A percentile compares a stretch with the other conserved stretches of the same genome.
phyloP scores from a whole-genome alignment of 37 sponge, comb jelly and placozoan genomes.

The Agelas oroides region DNA sequence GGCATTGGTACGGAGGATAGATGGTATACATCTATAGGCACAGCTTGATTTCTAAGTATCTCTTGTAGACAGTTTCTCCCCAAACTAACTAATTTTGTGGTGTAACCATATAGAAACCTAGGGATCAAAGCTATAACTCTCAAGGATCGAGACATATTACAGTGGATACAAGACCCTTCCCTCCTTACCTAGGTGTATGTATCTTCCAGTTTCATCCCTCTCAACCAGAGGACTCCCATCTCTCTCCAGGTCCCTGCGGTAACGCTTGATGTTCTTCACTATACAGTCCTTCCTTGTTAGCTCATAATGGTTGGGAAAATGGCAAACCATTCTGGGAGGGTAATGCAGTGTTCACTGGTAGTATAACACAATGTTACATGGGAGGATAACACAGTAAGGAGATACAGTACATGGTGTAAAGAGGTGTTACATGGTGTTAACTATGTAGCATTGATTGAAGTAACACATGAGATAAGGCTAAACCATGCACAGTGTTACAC shows the following conservation, averaged over 20 bases:
- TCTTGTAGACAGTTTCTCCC: too few species aligned
- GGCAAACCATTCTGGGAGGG: slow-evolving; percentile 78
- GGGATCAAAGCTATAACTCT: too few species aligned
- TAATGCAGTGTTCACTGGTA: not conserved
- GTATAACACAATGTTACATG: not conserved
- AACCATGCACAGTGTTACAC: not conserved
- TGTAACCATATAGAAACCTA: too few species aligned
- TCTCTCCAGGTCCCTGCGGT: slow-evolving; percentile 94
- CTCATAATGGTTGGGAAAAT: slow-evolving; percentile 97
- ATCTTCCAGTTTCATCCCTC: slow-evolving; percentile 89
- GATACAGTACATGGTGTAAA: not conserved
- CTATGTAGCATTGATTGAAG: not conserved
- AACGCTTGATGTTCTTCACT: slow-evolving; percentile 97
- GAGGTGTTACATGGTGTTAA: not conserved
- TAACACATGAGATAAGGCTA: too few species aligned
- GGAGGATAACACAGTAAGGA: too few species aligned
- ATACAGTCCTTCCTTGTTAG: slow-evolving; percentile 95
- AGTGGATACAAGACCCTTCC: too few species aligned
- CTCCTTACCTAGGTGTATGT: slow-evolving; percentile 76
- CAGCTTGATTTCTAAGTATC: too few species aligned
- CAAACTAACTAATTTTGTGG: too few species aligned
- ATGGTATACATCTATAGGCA: too few species aligned
- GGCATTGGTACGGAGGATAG: too few species aligned
- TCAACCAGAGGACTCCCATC: slow-evolving; percentile 92
- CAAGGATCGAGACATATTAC: too few species aligned